Percentiles rank a stretch among this genome's conserved stretches.
Conservation (phyloP, 2,113 vertebrate genomes). For the Scophthalmus maximus region DNA sequence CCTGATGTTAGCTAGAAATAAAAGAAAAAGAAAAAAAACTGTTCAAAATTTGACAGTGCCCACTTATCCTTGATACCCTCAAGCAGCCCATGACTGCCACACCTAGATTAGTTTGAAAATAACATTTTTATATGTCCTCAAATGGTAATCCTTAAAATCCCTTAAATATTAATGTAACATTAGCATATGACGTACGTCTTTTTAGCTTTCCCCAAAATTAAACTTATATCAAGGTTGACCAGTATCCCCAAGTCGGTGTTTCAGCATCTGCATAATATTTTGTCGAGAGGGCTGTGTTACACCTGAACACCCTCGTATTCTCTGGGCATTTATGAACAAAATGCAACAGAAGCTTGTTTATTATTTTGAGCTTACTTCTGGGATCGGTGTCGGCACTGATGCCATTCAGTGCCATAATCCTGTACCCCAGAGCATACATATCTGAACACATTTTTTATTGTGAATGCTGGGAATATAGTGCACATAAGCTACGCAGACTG, state of each 20-base stretch:
- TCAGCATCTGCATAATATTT: conserved; percentile 8
- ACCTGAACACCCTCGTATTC: conserved; percentile 26
- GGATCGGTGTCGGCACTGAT: neutral
- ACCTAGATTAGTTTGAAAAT: neutral
- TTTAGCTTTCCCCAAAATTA: conserved; percentile 35
- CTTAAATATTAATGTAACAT: conserved; percentile 8
- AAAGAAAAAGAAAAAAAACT: too few relatives aligned
- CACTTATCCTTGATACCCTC: neutral
- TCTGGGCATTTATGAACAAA: conserved; percentile 30
- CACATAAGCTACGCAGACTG: conserved; percentile 60
- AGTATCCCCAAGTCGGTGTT: neutral
- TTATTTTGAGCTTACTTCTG: conserved; percentile 15
- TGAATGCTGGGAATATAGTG: conserved; percentile 33
- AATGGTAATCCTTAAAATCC: conserved; percentile 2
- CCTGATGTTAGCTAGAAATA: neutral
- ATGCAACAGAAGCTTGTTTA: neutral
- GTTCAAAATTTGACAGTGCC: neutral
- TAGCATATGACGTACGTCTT: conserved; percentile 1
- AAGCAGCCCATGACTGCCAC: conserved; percentile 9
- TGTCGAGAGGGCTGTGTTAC: conserved; percentile 20
- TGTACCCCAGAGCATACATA: conserved; percentile 9
- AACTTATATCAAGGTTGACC: neutral
- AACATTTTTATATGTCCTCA: conserved; percentile 14
- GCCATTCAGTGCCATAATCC: conserved; percentile 28
- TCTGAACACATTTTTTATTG: conserved; percentile 16